Base-by-base conservation (phyloP, 2,113 vertebrate species). In the Gymnorhina tibicen region DNA sequence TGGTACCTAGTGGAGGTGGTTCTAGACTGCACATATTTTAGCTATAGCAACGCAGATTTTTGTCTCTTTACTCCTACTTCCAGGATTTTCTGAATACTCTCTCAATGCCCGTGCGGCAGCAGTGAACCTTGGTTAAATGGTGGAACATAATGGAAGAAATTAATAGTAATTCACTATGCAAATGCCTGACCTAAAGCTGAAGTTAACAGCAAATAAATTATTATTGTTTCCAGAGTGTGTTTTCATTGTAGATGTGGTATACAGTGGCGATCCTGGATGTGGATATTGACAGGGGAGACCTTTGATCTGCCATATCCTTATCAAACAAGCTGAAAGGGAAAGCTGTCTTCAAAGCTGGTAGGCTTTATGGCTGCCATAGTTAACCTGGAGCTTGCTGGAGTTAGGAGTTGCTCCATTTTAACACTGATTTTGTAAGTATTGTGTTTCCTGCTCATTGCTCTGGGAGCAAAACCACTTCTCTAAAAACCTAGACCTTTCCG, bases 21-120 rank as follows among this genome's bases (percentile, higher is more conserved):
- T 96, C 81, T 76, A 97, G 95, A 95, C 93, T 94, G 93, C 69
- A 82, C 62, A 33, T 94, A 92, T 90, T 92, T 96, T 94, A 97
- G 91, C 89, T 97, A 85, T 91, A 95, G 91, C 90, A 96, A 94
- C 42, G 37, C 55, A 35, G 41, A 53, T 55, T 86, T 68, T 94
- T 85, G 91, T 82, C 79, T 92, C 85, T 67, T 85, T 91, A 56
- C 35, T 95, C 77, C 62, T 89, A 66, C 78, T 66, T 96, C 70
- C 89, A 50, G 69, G 74, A 28, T 92, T 89, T 94, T 94, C 94
- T 94, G 79, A 85, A 81, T 97, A 72, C 32, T 87, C 73, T 58
- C 44, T 91, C 80, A 49, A 63, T 80, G 79, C 22, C 53, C 6
- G 2, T 93, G 67, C 32, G 68, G 62, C 72, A 94, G 52, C 56